Evolutionary conservation across 1,140 invertebrate species (phyloP).

Genomic region (Monomorium pharaonis): DNA sequence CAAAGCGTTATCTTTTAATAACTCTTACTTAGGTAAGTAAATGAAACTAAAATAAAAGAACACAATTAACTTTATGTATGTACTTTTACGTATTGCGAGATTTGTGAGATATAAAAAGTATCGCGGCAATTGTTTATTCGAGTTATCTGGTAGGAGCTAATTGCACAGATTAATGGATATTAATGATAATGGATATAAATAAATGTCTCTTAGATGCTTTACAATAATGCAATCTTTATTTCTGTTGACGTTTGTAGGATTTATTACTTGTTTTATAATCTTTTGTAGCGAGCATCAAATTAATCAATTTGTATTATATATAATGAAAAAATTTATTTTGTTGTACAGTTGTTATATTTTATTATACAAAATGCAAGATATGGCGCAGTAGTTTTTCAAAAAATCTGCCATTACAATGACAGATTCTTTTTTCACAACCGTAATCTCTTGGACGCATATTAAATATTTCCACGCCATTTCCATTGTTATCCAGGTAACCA

Average conservation of each 20-base stretch:
- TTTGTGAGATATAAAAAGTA: neutral
- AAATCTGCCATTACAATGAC: neutral
- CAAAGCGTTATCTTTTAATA: neutral
- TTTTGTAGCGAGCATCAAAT: conserved; percentile 11
- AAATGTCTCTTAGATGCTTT: neutral
- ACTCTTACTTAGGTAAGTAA: conserved; percentile 42
- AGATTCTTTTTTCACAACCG: neutral
- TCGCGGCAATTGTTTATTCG: neutral
- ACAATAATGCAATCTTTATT: neutral
- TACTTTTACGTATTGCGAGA: neutral
- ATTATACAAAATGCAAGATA: neutral
- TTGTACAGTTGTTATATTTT: neutral
- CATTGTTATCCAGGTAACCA: too few relatives aligned
- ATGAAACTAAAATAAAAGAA: neutral
- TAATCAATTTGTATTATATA: neutral
- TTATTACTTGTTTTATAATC: conserved; percentile 37
- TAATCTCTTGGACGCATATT: neutral
- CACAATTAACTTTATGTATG: conserved; percentile 1
- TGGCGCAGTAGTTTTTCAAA: neutral
- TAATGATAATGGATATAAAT: neutral
- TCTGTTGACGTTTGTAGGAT: conserved; percentile 28
- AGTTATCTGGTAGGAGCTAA: neutral
- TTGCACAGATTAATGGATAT: neutral
- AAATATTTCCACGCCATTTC: neutral
- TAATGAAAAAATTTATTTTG: conserved; percentile 5